Percentiles rank a stretch among this genome's conserved stretches.
These are phyloP conservation scores for Ciona savignyi DNA, from an alignment of 23 tunicate species.

Conservation along the genomic window DNA sequence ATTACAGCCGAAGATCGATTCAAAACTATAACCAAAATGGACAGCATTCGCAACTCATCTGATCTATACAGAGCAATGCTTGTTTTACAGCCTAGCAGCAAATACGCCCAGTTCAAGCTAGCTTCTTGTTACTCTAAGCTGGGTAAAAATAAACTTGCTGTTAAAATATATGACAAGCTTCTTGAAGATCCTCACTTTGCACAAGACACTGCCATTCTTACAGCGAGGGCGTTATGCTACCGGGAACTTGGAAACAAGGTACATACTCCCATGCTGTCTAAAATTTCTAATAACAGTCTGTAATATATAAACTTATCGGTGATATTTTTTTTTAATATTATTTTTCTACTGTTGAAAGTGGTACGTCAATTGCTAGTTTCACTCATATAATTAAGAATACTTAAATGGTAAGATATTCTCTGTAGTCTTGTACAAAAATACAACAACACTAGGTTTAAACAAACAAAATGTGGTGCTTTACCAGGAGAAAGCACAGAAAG, in stretches of 20 bases:
- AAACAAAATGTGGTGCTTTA: conserved; percentile 1
- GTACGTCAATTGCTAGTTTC: no score
- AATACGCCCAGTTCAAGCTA: conserved; percentile 43
- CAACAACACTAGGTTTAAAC: background rate
- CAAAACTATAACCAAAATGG: conserved; percentile 32
- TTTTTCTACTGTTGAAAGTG: no score
- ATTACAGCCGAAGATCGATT: conserved; percentile 33
- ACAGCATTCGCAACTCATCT: conserved; percentile 37
- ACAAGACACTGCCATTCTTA: conserved; percentile 27
- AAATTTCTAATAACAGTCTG: no score
- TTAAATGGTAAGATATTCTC: no score
- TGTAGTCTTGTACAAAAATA: no score
- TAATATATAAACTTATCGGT: no score
- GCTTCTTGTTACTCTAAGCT: conserved; percentile 46
- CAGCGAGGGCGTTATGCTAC: conserved; percentile 75
- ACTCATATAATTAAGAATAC: no score
- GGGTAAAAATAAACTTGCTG: conserved; percentile 38
- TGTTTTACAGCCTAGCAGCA: conserved; percentile 40
- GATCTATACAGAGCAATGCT: conserved; percentile 70
- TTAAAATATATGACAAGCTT: conserved; percentile 38
- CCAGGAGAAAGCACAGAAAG: conserved; percentile 58
- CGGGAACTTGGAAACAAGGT: conserved; percentile 81
- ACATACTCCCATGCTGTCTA: no score
- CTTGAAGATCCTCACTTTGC: conserved; percentile 24
- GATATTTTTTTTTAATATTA: no score